Evolutionary conservation across 2,888 invertebrate species (phyloP).

Genomic region (Euplagia quadripunctaria): DNA sequence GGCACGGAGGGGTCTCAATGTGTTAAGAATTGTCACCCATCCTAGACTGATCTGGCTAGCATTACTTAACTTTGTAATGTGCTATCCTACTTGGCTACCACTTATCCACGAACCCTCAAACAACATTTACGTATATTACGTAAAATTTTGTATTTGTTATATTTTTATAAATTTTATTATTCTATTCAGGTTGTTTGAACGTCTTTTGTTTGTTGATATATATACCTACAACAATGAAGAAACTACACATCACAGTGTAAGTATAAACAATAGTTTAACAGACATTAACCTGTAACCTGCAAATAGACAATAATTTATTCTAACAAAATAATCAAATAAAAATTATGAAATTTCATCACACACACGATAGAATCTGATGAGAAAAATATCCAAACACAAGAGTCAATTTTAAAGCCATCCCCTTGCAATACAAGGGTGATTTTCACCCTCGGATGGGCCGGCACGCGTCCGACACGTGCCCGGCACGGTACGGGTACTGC

Average conservation of each 20-base stretch:
- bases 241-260: not conserved
- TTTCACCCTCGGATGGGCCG: conserved; percentile 46
- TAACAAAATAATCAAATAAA: conserved; percentile 38
- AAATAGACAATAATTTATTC: conserved; percentile 1
- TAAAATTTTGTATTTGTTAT: no score
- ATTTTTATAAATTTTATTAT: no score
- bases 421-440: conserved; percentile 57
- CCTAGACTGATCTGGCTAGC: no score
- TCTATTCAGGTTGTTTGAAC: no score
- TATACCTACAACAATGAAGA: no score
- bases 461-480: conserved; percentile 46
- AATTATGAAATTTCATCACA: conserved; percentile 31
- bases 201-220: no score
- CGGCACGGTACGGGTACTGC: conserved; percentile 44
- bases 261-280: not conserved
- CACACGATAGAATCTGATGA: conserved; percentile 40
- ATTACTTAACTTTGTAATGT: no score
- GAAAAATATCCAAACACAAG: conserved; percentile 52
- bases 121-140: no score
- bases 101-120: no score
- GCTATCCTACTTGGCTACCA: no score
- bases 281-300: not conserved
- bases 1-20: no score
- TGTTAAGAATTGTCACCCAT: no score
- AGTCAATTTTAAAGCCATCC: conserved; percentile 55